These are phyloP conservation scores for Nasonia oneida DNA, from an alignment of 2,888 invertebrate species.

Conservation along the genomic window DNA sequence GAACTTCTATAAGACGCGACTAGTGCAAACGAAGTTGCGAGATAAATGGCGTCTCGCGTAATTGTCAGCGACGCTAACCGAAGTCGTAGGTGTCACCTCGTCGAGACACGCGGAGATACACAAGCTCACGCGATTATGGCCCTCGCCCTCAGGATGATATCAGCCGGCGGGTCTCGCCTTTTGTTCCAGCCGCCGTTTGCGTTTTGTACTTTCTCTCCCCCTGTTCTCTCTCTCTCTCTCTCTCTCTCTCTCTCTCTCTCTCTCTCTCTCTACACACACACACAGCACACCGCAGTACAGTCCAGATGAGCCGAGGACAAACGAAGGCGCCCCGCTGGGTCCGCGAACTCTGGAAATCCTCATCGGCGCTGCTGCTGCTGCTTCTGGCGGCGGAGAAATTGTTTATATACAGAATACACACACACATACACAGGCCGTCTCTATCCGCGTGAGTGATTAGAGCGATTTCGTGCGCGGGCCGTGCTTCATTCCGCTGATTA, in stretches of 20 bases:
- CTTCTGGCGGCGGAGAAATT: not conserved
- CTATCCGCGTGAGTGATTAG: constrained; percentile 26
- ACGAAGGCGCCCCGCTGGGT: not conserved
- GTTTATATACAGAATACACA: not conserved
- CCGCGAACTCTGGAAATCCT: constrained; percentile 3
- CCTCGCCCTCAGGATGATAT: constrained; percentile 7
- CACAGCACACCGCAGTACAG: not conserved
- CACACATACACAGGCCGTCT: not conserved
- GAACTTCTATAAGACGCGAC: not conserved
- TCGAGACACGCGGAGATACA: not conserved
- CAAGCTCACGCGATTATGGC: constrained; percentile 67
- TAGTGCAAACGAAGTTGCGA: not conserved
- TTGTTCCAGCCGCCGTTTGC: constrained; percentile 10
- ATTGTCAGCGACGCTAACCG: constrained; percentile 66
- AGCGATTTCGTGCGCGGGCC: constrained; percentile 17
- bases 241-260: constrained; percentile 14
- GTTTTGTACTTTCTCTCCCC: not conserved
- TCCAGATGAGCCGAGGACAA: constrained; percentile 25
- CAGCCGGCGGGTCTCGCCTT: not conserved
- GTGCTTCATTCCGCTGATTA: not conserved
- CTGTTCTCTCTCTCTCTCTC: constrained; percentile 9
- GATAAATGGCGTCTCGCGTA: constrained; percentile 44
- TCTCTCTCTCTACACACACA: not conserved
- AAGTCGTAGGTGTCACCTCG: constrained; percentile 63
- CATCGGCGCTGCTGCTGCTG: not conserved